phyloP scores from a whole-genome alignment of 2,113 vertebrate species.

The Terrapene triunguis region DNA sequence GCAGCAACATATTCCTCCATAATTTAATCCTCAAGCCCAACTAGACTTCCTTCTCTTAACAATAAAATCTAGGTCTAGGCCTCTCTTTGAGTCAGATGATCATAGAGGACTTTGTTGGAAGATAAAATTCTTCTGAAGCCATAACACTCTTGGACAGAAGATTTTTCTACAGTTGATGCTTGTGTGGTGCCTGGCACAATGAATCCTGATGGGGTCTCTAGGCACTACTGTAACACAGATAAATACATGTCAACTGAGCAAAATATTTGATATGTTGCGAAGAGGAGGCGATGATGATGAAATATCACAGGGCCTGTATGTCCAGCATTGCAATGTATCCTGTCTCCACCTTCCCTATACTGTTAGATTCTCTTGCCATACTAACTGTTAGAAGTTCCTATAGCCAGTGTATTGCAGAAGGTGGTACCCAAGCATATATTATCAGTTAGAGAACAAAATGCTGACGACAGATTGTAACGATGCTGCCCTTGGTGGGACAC shows the following conservation, averaged over 20 bases:
- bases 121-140: neutral
- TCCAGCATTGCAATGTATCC: too few species aligned
- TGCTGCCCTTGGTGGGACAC: too few species aligned
- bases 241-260: too few species aligned
- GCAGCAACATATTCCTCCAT: neutral
- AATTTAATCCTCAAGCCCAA: neutral
- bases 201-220: too few species aligned
- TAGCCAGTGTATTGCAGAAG: constrained; percentile 38
- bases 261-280: too few species aligned
- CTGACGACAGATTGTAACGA: neutral
- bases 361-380: neutral
- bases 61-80: neutral
- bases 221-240: too few species aligned
- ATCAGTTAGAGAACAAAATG: neutral
- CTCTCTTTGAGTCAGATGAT: neutral
- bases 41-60: rapidly evolving
- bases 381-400: neutral
- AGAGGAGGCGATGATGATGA: too few species aligned
- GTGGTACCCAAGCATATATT: constrained; percentile 56
- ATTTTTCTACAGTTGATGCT: too few species aligned
- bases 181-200: too few species aligned
- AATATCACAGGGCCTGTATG: too few species aligned
- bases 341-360: too few species aligned
- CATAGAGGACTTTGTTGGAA: neutral
- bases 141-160: neutral